Evolutionary conservation across 1,140 invertebrate genomes (phyloP).

Genomic region (Brachionus paranguensis): DNA sequence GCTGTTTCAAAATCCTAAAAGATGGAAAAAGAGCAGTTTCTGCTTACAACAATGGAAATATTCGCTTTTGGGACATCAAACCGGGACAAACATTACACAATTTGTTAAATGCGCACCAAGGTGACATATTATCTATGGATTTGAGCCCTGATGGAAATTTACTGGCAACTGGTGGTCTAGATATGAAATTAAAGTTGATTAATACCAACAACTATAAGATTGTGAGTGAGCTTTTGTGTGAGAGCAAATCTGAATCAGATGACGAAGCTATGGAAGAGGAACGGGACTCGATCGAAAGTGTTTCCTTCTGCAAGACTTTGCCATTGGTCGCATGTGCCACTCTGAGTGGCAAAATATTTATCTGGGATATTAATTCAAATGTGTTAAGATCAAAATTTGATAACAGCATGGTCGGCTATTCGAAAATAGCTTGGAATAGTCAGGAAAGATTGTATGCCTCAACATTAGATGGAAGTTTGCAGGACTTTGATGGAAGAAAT

Average conservation of each 20-base stretch:
- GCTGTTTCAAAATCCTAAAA: conserved; percentile 35
- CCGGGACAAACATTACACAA: background rate
- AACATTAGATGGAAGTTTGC: background rate
- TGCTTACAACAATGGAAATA: background rate
- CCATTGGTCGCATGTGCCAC: conserved; percentile 34
- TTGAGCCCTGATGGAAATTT: conserved; percentile 26
- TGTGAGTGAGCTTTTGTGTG: background rate
- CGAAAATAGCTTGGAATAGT: background rate
- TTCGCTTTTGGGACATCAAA: conserved; percentile 32
- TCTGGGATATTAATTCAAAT: conserved; percentile 21
- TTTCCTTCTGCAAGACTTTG: background rate
- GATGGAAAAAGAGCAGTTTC: conserved; percentile 29
- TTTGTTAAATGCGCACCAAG: background rate
- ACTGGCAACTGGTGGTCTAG: conserved; percentile 1
- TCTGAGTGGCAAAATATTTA: conserved; percentile 24
- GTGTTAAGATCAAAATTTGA: conserved; percentile 5
- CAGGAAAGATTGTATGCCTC: conserved; percentile 11
- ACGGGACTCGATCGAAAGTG: background rate
- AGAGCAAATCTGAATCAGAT: background rate
- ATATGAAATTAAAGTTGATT: conserved; percentile 30
- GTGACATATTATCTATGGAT: background rate
- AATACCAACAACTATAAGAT: conserved; percentile 30
- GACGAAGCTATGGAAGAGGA: conserved; percentile 22
- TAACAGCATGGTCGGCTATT: background rate
- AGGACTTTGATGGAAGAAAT: conserved; percentile 32